phyloP scores from a whole-genome alignment of 2,797 vertebrate species.

The Centroberyx gerrardi region DNA sequence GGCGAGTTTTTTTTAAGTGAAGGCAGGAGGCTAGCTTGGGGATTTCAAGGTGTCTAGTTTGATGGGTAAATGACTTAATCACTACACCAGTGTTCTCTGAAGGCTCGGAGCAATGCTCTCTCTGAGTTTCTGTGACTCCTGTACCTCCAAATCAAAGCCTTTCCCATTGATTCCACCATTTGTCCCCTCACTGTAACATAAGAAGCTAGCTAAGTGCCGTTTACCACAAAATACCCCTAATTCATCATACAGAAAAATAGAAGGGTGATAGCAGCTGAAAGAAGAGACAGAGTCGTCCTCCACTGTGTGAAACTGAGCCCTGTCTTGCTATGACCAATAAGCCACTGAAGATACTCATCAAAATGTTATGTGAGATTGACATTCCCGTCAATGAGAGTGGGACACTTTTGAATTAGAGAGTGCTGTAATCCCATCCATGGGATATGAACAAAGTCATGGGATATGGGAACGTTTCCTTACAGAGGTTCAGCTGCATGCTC shows the following conservation, averaged over 20 bases:
- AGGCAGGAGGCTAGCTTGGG: slow-evolving; percentile 57
- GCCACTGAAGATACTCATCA: slow-evolving; percentile 74
- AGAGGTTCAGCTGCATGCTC: slow-evolving; percentile 6
- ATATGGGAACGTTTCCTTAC: slow-evolving; percentile 36
- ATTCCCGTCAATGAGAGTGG: slow-evolving; percentile 50
- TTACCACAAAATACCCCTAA: slow-evolving; percentile 84
- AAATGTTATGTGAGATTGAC: slow-evolving; percentile 74
- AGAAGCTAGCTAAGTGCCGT: slow-evolving; percentile 81
- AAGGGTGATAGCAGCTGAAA: slow-evolving; percentile 84
- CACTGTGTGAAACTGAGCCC: slow-evolving; percentile 65
- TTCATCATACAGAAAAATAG: slow-evolving; percentile 87
- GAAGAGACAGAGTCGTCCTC: slow-evolving; percentile 61
- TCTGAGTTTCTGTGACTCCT: slow-evolving; percentile 52
- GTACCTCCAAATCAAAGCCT: slow-evolving; percentile 68
- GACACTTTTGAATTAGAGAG: slow-evolving; percentile 28
- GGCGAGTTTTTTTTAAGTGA: slow-evolving; percentile 20
- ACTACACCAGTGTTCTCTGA: slow-evolving; percentile 62
- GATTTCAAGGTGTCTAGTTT: slow-evolving; percentile 75
- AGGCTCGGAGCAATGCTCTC: slow-evolving; percentile 66
- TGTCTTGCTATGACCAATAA: slow-evolving; percentile 53
- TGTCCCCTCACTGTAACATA: slow-evolving; percentile 78
- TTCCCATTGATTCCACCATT: slow-evolving; percentile 70
- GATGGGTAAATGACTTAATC: slow-evolving; percentile 86
- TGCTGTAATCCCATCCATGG: slow-evolving; percentile 61
- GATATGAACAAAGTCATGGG: background rate